Conservation (phyloP, 2,888 invertebrate genomes). For the Tetropium fuscum region DNA sequence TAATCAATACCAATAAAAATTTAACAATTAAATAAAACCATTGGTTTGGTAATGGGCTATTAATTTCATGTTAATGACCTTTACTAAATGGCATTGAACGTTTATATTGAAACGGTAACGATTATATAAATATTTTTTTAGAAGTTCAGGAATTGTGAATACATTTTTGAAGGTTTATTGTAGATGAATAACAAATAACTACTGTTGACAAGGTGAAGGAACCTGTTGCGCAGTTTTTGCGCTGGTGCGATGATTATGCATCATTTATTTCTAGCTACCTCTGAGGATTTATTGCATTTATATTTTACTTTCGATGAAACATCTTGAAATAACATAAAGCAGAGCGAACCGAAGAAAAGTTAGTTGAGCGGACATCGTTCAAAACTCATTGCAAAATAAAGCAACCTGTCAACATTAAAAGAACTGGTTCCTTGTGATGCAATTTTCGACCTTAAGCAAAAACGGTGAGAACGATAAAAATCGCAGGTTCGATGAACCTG, state of each 20-base stretch:
- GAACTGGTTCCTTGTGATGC: conserved; percentile 45
- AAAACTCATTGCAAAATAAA: conserved; percentile 39
- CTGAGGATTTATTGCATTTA: too few relatives aligned
- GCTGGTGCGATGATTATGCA: conserved; percentile 13
- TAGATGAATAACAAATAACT: conserved; percentile 13
- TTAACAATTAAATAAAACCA: too few relatives aligned
- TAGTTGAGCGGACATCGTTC: background rate
- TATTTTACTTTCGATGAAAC: conserved; percentile 1
- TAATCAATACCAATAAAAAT: too few relatives aligned
- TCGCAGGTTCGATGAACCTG: conserved; percentile 31
- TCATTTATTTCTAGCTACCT: conserved; percentile 7
- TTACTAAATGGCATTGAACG: background rate
- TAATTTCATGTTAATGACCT: conserved; percentile 22
- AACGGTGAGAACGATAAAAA: conserved; percentile 36
- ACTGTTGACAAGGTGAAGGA: conserved; percentile 12
- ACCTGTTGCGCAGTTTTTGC: conserved; percentile 14
- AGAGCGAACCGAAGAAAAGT: background rate
- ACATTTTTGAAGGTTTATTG: conserved; percentile 10
- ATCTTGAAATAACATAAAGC: background rate
- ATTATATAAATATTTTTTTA: background rate
- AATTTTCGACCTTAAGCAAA: conserved; percentile 39
- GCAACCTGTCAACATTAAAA: conserved; percentile 42
- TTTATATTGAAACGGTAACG: background rate
- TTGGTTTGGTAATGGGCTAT: conserved; percentile 18
- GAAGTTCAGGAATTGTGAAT: conserved; percentile 4